phyloP scores from a whole-genome alignment of 2,888 invertebrate genomes.

The Caenorhabditis zanzibari region DNA sequence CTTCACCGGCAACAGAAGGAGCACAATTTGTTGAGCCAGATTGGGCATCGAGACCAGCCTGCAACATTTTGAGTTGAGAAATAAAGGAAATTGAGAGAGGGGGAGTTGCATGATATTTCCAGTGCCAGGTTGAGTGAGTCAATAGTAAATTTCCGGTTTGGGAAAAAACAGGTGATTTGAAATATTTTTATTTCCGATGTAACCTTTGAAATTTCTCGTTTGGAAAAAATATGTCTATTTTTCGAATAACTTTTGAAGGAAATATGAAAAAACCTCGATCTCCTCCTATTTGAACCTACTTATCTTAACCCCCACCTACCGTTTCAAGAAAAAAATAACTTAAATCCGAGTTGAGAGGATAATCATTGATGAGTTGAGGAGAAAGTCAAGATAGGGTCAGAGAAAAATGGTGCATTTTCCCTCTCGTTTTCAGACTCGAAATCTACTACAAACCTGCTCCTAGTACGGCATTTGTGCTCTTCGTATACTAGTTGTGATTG shows the following conservation, averaged over 20 bases:
- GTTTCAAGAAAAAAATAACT: not conserved
- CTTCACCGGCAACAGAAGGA: conserved; percentile 62
- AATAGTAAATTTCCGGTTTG: not conserved
- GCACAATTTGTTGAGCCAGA: conserved; percentile 41
- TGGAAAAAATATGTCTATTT: too few relatives aligned
- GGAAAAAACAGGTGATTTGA: not conserved
- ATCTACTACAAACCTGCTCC: not conserved
- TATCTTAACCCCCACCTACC: conserved; percentile 1
- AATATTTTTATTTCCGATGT: not conserved
- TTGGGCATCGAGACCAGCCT: conserved; percentile 53
- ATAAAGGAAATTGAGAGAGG: too few relatives aligned
- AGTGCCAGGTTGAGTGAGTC: too few relatives aligned
- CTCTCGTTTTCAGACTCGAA: too few relatives aligned
- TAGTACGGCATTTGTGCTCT: too few relatives aligned
- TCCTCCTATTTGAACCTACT: not conserved
- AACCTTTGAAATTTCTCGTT: too few relatives aligned
- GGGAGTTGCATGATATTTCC: not conserved
- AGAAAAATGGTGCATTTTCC: too few relatives aligned
- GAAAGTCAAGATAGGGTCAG: not conserved
- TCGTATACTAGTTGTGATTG: not conserved
- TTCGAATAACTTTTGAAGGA: too few relatives aligned
- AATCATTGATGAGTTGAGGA: conserved; percentile 10
- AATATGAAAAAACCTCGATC: not conserved
- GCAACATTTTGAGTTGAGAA: conserved; percentile 14
- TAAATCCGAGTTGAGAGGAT: conserved; percentile 32